Base-by-base conservation (phyloP, 2,797 vertebrate species). In the Coluber constrictor region DNA sequence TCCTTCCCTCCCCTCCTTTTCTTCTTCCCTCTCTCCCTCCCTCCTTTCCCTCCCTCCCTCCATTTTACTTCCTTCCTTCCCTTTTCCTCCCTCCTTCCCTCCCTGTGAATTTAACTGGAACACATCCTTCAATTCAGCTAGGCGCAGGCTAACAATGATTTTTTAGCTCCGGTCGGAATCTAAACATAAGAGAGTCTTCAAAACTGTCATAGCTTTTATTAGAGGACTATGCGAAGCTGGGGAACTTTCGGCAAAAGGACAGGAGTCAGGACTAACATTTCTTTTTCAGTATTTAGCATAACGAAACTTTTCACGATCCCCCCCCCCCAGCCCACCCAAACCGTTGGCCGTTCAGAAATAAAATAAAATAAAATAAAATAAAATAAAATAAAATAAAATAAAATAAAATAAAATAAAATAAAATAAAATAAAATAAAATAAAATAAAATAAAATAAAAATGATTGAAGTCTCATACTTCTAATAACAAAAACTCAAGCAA, bases 41-140 rank as follows among this genome's bases (percentile, higher is more conserved):
- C 8, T 51, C 1, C 51, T 0, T 51, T 2, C 51, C 7, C 9
- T 1, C 16, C 5, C 7, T 0, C 59, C 59, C n/a, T n/a, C n/a
- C n/a, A n/a, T n/a, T n/a, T n/a, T n/a, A n/a, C 7, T 51, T 2
- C 47, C 7, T 51, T 2, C 47, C 47, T 51, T n/a, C 29, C 1
- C 57, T 23, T 60, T 23, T 1, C 9, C 1, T 55, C 16, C 16
- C 5, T 57, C 56, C 56, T 0, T 57, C 10, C 15, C 29, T n/a
- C 18, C 29, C 1, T 87, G 20, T 20, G 9, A 6, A 10, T 79
- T 79, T 37, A 87, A 87, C 11, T 32, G 86, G 16, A 87, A n/a
- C 18, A 16, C 2, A 27, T 13, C 86, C 29, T 16, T 43, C 9
- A 79, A 43, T 20, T 43, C 29, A 23, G 18, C 29, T 10, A 20